These are phyloP conservation scores for Microtus ochrogaster DNA, from an alignment of 2,113 vertebrate species.

Conservation along the genomic window DNA sequence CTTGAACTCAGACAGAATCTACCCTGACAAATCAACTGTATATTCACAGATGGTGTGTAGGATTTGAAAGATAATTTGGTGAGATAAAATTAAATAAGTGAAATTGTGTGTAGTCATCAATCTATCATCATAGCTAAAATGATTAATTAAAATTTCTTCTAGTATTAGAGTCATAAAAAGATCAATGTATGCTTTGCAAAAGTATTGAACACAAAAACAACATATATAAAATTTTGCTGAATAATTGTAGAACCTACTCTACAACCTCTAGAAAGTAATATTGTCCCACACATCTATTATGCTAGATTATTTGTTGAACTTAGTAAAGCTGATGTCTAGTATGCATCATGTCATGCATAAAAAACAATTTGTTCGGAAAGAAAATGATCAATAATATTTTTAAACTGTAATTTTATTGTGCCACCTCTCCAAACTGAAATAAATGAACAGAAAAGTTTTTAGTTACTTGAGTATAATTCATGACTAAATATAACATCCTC, in stretches of 20 bases:
- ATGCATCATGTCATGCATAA: not conserved
- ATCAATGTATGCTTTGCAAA: slow-evolving; percentile 35
- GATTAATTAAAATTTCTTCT: slow-evolving; percentile 56
- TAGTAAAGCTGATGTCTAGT: not conserved
- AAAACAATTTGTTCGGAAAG: not conserved
- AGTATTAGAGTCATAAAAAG: slow-evolving; percentile 34
- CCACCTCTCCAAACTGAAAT: not conserved
- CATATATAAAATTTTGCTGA: not conserved
- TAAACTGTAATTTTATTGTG: not conserved
- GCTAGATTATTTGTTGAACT: not conserved
- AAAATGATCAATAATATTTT: not conserved
- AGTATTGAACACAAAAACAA: slow-evolving; percentile 33
- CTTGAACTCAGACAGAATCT: slow-evolving; percentile 54
- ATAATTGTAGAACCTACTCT: not conserved
- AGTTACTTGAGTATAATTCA: not conserved
- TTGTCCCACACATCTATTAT: not conserved
- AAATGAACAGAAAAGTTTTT: not conserved
- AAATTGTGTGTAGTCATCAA: slow-evolving; percentile 70
- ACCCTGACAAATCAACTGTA: slow-evolving; percentile 22
- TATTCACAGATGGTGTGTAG: slow-evolving; percentile 69
- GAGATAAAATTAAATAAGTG: slow-evolving; percentile 74
- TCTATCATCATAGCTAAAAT: slow-evolving; percentile 63
- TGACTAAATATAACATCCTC: not conserved
- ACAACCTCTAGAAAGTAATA: not conserved
- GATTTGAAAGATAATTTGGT: slow-evolving; percentile 74